Conservation (phyloP, 2,113 vertebrate species). For the Craseonycteris thonglongyai region DNA sequence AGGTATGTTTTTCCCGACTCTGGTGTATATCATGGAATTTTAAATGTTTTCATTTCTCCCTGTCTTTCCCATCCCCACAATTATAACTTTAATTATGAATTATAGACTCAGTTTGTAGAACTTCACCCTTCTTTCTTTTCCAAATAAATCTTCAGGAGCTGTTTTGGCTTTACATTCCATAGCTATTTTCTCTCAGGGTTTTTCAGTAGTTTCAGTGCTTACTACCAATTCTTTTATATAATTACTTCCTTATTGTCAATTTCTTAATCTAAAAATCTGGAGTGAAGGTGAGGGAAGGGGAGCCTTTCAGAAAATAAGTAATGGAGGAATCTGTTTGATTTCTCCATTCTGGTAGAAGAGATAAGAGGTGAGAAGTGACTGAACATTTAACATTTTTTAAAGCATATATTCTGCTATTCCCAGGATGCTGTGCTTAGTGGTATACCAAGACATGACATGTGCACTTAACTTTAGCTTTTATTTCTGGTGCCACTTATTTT, state of each 20-base stretch:
- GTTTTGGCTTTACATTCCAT: background rate
- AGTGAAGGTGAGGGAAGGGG: background rate
- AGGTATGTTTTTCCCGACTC: background rate
- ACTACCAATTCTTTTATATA: background rate
- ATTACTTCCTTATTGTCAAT: background rate
- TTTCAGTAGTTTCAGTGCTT: background rate
- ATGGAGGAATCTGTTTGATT: background rate
- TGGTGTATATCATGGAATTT: background rate
- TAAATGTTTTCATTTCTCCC: slow-evolving; percentile 3
- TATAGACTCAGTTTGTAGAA: background rate
- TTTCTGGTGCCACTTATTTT: background rate
- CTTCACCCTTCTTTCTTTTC: background rate
- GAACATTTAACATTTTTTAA: background rate
- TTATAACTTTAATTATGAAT: slow-evolving; percentile 3
- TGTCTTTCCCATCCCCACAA: background rate
- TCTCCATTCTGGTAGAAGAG: background rate
- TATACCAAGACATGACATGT: background rate
- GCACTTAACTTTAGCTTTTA: background rate
- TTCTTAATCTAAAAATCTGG: background rate
- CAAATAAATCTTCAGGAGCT: background rate
- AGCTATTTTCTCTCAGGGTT: background rate
- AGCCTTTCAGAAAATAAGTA: background rate
- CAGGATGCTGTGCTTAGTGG: background rate
- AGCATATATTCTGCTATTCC: background rate
- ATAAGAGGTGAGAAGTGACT: background rate